Evolutionary conservation across 2,797 vertebrate species (phyloP), one percentile per base, ranked within the genome.

Genomic region (Falco columbarius): DNA sequence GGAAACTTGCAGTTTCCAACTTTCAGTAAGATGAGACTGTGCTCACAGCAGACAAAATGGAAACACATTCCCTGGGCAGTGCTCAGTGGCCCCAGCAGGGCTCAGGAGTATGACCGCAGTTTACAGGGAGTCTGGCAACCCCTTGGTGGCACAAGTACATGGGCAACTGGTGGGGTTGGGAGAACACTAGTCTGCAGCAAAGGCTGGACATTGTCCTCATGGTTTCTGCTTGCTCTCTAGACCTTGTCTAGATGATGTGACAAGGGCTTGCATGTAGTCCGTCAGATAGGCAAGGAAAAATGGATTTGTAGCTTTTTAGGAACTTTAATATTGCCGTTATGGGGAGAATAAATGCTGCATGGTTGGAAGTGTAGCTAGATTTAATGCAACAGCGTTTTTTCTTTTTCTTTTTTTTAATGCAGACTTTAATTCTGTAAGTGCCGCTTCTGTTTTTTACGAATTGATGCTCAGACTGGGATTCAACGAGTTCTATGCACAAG

Each of bases 391-490:
- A 5, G 26, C 74, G 42, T 12, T 8, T 4, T 10, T 42, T 24
- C 10, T 29, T 51, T 70, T 12, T 63, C 26, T 46, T 46, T 65
- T 36, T 75, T 75, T 71, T 6, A 40, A 74, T 59, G 36, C 94
- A 98, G 98, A 71, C 14, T 97, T 98, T 34, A n/a, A 98, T 36
- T 68, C 97, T 0, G 95, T 98, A 72, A 98, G 96, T 18, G 93
- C 97, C 0, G 98, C 98, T 75, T 97, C 98, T 59, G 52, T 98
- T 52, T 98, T 98, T 70, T 98, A 97, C 30, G 98, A 98, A 40
- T 52, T 98, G 95, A 98, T 98, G 98, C 93, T 84, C 40, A 95
- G 97, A 14, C 96, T 98, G 85, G 98, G 98, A 58, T 98, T 98
- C 91, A 91, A 18, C 2, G 91, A 98, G 54, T 98, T 98, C 95